Conservation (phyloP, 1,140 invertebrate genomes). For the Oncopodura yosiiana region DNA sequence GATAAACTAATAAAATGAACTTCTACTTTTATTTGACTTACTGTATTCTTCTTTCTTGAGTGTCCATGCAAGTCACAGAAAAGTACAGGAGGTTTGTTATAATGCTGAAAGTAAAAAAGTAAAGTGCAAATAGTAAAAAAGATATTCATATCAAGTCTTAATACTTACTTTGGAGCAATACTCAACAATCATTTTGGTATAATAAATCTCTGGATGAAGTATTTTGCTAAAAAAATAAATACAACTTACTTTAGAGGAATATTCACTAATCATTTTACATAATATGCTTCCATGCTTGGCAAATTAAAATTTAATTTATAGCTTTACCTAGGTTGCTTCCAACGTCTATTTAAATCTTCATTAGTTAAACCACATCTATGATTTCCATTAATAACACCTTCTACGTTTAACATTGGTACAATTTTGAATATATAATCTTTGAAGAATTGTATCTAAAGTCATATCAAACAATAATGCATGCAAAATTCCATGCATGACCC, state of each 20-base stretch:
- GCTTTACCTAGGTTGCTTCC: constrained; percentile 64
- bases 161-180: constrained; percentile 51
- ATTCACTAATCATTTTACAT: no score
- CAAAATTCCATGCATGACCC: constrained; percentile 77
- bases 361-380: constrained; percentile 68
- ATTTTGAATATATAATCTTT: constrained; percentile 74
- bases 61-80: constrained; percentile 85
- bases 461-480: constrained; percentile 53
- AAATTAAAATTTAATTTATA: no score
- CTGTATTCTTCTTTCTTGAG: constrained; percentile 76
- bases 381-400: constrained; percentile 78
- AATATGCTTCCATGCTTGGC: no score
- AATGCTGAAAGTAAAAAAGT: no score
- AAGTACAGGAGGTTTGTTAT: constrained; percentile 54
- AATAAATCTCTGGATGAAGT: constrained; percentile 71
- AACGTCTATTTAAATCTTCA: constrained; percentile 70
- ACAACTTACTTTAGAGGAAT: no score
- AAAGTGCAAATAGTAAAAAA: no score
- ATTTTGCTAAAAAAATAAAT: no score
- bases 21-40: no score
- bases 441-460: constrained; percentile 51
- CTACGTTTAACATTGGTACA: constrained; percentile 77
- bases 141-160: no score
- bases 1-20: no score
- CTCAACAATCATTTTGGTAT: constrained; percentile 61